Evolutionary conservation across 2,888 invertebrate species (phyloP).

Genomic region (Microchrysa polita): DNA sequence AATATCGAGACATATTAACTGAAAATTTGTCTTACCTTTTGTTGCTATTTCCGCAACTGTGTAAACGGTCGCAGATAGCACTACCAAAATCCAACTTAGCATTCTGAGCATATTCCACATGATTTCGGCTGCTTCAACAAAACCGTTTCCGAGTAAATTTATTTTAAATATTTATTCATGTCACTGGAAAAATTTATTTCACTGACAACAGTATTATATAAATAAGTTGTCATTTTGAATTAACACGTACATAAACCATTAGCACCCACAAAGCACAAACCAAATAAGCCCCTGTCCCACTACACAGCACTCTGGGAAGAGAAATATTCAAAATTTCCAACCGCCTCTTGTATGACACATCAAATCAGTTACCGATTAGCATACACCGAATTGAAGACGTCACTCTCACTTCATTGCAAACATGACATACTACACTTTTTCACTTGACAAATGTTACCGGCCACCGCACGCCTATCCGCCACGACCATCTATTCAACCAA

Average conservation of each 20-base stretch:
- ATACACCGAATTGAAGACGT: slow-evolving; percentile 15
- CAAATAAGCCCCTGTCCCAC: too few relatives aligned
- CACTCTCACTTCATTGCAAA: slow-evolving; percentile 32
- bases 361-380: slow-evolving; percentile 29
- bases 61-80: slow-evolving; percentile 54
- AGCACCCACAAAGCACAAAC: neutral
- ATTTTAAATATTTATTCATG: neutral
- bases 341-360: neutral
- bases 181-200: neutral
- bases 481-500: neutral
- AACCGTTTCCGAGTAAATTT: neutral
- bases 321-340: slow-evolving; percentile 3
- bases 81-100: slow-evolving; percentile 55
- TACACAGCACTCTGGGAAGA: too few relatives aligned
- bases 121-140: neutral
- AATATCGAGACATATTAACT: too few relatives aligned
- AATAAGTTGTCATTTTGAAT: slow-evolving; percentile 4
- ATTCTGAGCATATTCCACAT: slow-evolving; percentile 53
- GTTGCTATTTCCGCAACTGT: slow-evolving; percentile 61
- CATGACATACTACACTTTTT: slow-evolving; percentile 28
- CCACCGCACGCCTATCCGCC: slow-evolving; percentile 14
- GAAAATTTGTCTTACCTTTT: slow-evolving; percentile 58
- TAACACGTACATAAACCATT: neutral
- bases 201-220: neutral
- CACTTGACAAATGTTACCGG: slow-evolving; percentile 11